Evolutionary conservation across 1,140 invertebrate genomes (phyloP).

Genomic region (Aethina tumida): DNA sequence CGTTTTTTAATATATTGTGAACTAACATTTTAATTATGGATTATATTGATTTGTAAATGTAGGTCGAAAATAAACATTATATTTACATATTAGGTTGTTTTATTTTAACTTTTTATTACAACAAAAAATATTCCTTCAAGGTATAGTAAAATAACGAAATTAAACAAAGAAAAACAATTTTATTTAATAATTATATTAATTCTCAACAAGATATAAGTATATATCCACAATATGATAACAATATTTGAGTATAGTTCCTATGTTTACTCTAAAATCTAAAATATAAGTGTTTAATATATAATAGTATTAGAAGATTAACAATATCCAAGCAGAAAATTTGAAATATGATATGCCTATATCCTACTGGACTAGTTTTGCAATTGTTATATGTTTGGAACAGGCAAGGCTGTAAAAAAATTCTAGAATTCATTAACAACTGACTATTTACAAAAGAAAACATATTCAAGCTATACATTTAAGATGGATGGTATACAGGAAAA

Average conservation of each 20-base stretch:
- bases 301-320: slow-evolving; percentile 21
- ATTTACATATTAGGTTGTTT: no score
- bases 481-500: not conserved
- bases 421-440: not conserved
- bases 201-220: slow-evolving; percentile 21
- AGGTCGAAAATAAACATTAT: no score
- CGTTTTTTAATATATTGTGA: no score
- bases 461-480: not conserved
- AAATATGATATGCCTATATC: slow-evolving; percentile 22
- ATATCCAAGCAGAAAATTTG: slow-evolving; percentile 21
- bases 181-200: slow-evolving; percentile 5
- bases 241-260: slow-evolving; percentile 19
- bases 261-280: slow-evolving; percentile 19
- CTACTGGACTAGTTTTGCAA: slow-evolving; percentile 19
- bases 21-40: no score
- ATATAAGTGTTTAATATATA: no score
- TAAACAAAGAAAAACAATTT: not conserved
- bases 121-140: no score
- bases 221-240: slow-evolving; percentile 21
- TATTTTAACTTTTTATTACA: no score
- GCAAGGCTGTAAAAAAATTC: not conserved
- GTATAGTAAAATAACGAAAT: no score
- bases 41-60: no score
- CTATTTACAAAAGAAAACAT: not conserved
- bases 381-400: slow-evolving; percentile 1